phyloP scores from a whole-genome alignment of 2,113 vertebrate genomes.

The Megalops atlanticus region DNA sequence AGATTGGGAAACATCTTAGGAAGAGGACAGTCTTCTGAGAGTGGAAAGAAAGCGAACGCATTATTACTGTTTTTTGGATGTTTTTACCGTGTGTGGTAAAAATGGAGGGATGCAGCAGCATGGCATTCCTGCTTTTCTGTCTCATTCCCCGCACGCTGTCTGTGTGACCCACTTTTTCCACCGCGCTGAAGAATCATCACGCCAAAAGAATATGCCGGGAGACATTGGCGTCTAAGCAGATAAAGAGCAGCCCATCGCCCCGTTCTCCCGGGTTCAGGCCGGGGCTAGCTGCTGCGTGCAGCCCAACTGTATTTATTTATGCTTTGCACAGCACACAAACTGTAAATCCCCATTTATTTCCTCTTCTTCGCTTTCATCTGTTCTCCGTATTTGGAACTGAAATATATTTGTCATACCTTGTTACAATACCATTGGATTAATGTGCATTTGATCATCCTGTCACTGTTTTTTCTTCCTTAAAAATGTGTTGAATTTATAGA shows the following conservation, averaged over 20 bases:
- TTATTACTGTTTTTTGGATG: neutral
- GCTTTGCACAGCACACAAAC: neutral
- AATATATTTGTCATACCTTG: neutral
- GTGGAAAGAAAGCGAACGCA: neutral
- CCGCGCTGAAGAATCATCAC: conserved; percentile 5
- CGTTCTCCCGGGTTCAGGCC: neutral
- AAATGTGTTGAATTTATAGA: neutral
- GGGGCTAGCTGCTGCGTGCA: neutral
- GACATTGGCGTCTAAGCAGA: neutral
- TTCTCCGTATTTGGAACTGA: neutral
- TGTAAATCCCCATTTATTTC: neutral
- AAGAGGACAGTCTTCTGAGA: too few species aligned
- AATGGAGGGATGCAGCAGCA: neutral
- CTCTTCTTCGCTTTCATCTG: neutral
- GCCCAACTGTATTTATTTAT: conserved; percentile 7
- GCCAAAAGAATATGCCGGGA: neutral
- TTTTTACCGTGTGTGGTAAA: neutral
- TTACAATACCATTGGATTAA: neutral
- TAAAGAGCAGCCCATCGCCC: neutral
- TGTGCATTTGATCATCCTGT: neutral
- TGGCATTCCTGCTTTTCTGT: neutral
- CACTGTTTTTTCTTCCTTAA: neutral
- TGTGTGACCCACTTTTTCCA: conserved; percentile 29
- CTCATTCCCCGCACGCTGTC: neutral
- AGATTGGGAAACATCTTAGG: neutral